Percentiles rank a stretch among this genome's conserved stretches.
phyloP scores from a whole-genome alignment of 2,113 vertebrate genomes.

The Uria aalge region DNA sequence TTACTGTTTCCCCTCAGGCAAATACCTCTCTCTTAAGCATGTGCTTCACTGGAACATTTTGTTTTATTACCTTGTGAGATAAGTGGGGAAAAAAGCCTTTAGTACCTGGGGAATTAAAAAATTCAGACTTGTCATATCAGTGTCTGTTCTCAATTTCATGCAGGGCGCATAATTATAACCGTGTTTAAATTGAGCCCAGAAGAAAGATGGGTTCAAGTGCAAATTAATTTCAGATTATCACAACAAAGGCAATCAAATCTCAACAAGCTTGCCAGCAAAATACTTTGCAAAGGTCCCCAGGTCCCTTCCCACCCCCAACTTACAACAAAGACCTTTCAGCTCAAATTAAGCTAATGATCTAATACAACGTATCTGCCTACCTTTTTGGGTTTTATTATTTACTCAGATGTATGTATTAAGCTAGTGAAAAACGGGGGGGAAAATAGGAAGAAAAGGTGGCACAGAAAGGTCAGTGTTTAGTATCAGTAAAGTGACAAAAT shows the following conservation, averaged over 20 bases:
- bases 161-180: constrained; percentile 90
- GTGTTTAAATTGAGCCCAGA: constrained; percentile 95
- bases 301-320: constrained; percentile 78
- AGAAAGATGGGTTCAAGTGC: constrained; percentile 99
- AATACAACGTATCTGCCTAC: constrained; percentile 77
- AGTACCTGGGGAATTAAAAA: constrained; percentile 94
- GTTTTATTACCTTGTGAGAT: constrained; percentile 97
- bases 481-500: constrained; percentile 74
- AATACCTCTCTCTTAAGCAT: constrained; percentile 90
- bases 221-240: constrained; percentile 99
- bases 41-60: constrained; percentile 87
- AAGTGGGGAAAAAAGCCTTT: constrained; percentile 82
- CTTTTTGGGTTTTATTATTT: constrained; percentile 69
- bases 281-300: constrained; percentile 85
- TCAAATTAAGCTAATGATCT: constrained; percentile 89
- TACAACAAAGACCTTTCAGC: constrained; percentile 86
- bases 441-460: constrained; percentile 56
- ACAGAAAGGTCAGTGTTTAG: constrained; percentile 70
- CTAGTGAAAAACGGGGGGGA: not conserved
- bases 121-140: constrained; percentile 88
- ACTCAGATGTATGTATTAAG: constrained; percentile 65
- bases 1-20: constrained; percentile 95
- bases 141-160: constrained; percentile 91
- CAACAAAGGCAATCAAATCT: constrained; percentile 96
- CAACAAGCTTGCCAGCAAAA: constrained; percentile 87